Evolutionary conservation across 2,113 vertebrate genomes (phyloP), one percentile per base, ranked within the genome.

Genomic region (Microcebus lehilahytsara): DNA sequence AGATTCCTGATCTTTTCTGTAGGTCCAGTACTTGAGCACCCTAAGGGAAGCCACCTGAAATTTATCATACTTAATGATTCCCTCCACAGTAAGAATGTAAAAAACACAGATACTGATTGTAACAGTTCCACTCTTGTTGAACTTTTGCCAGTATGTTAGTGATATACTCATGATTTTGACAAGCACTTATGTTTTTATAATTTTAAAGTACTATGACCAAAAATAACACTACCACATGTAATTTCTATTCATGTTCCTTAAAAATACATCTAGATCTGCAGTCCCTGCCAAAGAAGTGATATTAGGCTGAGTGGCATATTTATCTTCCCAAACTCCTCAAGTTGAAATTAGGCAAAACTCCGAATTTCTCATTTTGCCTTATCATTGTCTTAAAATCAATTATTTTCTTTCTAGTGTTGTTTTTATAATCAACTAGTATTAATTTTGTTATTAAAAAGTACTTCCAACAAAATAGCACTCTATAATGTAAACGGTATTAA

Each of bases 381-480:
- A 90, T 87, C 37, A 85, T 80, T 46, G 4, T 75, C 56, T 87
- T 93, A 83, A 64, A 64, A 86, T n/a, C 66, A 84, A 16, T 81
- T 51, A 10, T 87, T 84, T 64, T n/a, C 58, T 51, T 56, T 46
- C 46, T 46, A 46, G 46, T 78, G 32, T 56, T 69, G 23, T 85
- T 79, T 95, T 81, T 66, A 79, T 0, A 60, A 74, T 23, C 2
- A 49, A 34, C 20, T 5, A 25, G 0, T 53, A 86, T 84, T 90
- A 30, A 83, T 60, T 81, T 97, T 92, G 17, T 80, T 84, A n/a
- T 62, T 81, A 81, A 91, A 64, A 89, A 60, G 20, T 67, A 37
- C 37, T 32, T 75, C 25, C 20, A 85, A 60, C 17, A 86, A 71
- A 91, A 85, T 81, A 53, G 6, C 34, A 84, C 42, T 77, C 13